Evolutionary conservation across 2,113 vertebrate genomes (phyloP), one percentile per base, ranked within the genome.

Genomic region (Mellivora capensis): DNA sequence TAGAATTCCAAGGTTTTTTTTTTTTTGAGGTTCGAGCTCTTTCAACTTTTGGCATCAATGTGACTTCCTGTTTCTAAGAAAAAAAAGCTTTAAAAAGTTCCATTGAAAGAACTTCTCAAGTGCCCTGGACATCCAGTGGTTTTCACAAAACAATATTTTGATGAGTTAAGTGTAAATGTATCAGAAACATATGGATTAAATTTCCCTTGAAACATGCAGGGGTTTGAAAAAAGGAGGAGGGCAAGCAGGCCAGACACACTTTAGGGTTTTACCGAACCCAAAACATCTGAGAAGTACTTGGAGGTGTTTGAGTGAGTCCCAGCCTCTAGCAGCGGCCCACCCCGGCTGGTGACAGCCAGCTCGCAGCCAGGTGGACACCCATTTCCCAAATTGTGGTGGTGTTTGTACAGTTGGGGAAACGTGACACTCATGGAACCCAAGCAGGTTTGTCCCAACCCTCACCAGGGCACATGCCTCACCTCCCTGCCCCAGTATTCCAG

Each of bases 161-260:
- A 96, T 97, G 97, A 97, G 93, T 98, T 98, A 96, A 97, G 95
- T 96, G 90, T 96, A 97, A 98, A 96, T 97, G 90, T 98, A 96
- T 98, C 97, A 97, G 97, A 94, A 97, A 97, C 96, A 93, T 91
- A 96, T 97, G 94, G 96, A 95, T 97, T 97, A 96, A 80, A 97
- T 98, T 96, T 97, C 94, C 96, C 81, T 97, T 82, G 90, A 98
- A 98, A 87, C 87, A 90, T 11, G 6, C 80, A 83, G 62, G 90
- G 90, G 83, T 87, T 96, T 97, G 92, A 96, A 90, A 76, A 91
- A 93, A 72, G 87, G 79, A 91, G 90, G 67, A 69, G 37, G 3
- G 76, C 88, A 87, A 39, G 52, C 57, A 67, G 91, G 84, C 93
- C 91, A 94, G 94, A 67, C 87, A 90, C 90, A 80, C 87, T 95